Conservation (phyloP, 2,888 invertebrate genomes). For the Hermaeophaga mercurialis region DNA sequence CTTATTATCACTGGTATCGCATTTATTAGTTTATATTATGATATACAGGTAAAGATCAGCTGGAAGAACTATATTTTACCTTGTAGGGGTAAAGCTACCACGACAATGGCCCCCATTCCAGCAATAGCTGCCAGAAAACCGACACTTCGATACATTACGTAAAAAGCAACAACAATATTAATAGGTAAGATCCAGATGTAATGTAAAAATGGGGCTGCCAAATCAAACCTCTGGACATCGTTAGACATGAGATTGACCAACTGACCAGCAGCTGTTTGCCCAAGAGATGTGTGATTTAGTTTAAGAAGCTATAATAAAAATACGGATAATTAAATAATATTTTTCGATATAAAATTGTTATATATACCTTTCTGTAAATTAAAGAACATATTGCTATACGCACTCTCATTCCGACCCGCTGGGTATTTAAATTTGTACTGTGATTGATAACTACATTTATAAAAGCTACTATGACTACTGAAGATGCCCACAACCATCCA, state of each 20-base stretch:
- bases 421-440: constrained; percentile 62
- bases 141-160: constrained; percentile 63
- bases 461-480: constrained; percentile 65
- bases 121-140: constrained; percentile 62
- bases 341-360: too few species aligned
- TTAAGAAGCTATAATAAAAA: constrained; percentile 60
- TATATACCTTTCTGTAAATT: constrained; percentile 86
- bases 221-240: constrained; percentile 82
- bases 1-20: too few species aligned
- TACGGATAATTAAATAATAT: neutral
- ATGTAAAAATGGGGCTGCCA: constrained; percentile 71
- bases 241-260: constrained; percentile 85
- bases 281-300: constrained; percentile 71
- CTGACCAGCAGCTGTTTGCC: too few species aligned
- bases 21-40: too few species aligned
- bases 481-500: constrained; percentile 71
- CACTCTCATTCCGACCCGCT: constrained; percentile 76
- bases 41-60: neutral
- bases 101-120: constrained; percentile 64
- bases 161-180: constrained; percentile 68
- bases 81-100: constrained; percentile 62
- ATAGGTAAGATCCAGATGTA: constrained; percentile 83
- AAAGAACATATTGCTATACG: constrained; percentile 79
- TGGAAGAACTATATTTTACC: constrained; percentile 46
- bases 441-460: constrained; percentile 68